Conservation (phyloP, 2,113 vertebrate species). For the Acrocephalus kingi region DNA sequence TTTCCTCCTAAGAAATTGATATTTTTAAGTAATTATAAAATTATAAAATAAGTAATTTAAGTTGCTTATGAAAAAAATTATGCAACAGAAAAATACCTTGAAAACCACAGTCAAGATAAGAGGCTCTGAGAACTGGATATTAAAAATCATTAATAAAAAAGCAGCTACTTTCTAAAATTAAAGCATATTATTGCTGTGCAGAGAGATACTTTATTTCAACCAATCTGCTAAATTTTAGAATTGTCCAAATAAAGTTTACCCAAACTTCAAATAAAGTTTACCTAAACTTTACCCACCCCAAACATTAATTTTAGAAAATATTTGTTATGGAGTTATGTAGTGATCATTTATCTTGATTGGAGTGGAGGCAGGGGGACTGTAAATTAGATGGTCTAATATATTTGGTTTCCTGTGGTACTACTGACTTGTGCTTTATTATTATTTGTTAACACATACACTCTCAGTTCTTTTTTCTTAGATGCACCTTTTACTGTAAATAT, state of each 20-base stretch:
- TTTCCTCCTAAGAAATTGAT: not conserved
- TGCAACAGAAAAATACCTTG: not conserved
- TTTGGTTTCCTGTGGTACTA: not conserved
- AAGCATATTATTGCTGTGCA: not conserved
- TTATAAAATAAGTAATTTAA: constrained; percentile 24
- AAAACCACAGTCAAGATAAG: not conserved
- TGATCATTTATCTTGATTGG: not conserved
- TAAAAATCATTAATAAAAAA: not conserved
- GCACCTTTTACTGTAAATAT: not conserved
- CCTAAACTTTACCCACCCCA: not conserved
- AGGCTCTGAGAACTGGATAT: not conserved
- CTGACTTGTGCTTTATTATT: not conserved
- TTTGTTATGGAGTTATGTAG: not conserved
- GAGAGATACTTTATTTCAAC: not conserved
- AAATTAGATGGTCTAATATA: not conserved
- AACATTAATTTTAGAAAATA: not conserved
- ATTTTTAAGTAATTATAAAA: constrained; percentile 19
- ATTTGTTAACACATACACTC: not conserved
- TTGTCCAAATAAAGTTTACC: not conserved
- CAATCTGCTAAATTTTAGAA: not conserved
- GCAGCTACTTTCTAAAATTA: not conserved
- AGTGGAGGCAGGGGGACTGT: not conserved
- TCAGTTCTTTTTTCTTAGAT: not conserved
- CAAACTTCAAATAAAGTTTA: not conserved
- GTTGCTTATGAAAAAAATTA: not conserved